These are phyloP conservation scores for Craseonycteris thonglongyai DNA, from an alignment of 2,113 vertebrate genomes.

Conservation along the genomic window DNA sequence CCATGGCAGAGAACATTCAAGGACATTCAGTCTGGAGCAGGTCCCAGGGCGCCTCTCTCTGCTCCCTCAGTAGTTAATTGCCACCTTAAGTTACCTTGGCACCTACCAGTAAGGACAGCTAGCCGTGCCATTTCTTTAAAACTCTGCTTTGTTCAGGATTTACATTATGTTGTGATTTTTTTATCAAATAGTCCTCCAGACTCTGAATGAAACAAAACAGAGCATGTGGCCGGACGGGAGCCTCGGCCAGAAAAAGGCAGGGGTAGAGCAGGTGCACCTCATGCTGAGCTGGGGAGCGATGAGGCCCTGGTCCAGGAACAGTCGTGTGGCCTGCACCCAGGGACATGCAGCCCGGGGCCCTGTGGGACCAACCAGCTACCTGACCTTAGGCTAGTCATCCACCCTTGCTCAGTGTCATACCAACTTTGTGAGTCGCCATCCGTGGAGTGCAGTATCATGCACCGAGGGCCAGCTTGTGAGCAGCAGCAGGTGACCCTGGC, in stretches of 20 bases:
- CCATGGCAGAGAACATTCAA: neutral
- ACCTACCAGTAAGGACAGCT: neutral
- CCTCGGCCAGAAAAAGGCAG: neutral
- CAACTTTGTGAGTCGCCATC: neutral
- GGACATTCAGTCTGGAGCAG: neutral
- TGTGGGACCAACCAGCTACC: rapidly evolving
- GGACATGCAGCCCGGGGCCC: rapidly evolving
- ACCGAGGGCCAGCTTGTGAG: rapidly evolving
- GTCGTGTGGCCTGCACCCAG: neutral
- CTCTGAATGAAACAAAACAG: neutral
- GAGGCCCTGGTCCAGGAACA: rapidly evolving
- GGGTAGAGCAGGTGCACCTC: neutral
- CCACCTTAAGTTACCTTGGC: neutral
- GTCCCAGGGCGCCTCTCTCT: neutral
- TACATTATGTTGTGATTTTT: neutral
- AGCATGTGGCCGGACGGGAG: neutral
- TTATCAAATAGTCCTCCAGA: neutral
- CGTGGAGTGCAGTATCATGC: neutral
- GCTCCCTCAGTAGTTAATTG: neutral
- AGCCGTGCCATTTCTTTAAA: neutral
- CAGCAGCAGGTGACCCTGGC: rapidly evolving
- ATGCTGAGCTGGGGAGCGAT: neutral
- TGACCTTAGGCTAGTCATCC: neutral
- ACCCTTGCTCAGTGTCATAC: neutral
- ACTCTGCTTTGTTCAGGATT: constrained; percentile 1